Conservation (phyloP, 2,888 invertebrate species). For the Orchestes rusci region DNA sequence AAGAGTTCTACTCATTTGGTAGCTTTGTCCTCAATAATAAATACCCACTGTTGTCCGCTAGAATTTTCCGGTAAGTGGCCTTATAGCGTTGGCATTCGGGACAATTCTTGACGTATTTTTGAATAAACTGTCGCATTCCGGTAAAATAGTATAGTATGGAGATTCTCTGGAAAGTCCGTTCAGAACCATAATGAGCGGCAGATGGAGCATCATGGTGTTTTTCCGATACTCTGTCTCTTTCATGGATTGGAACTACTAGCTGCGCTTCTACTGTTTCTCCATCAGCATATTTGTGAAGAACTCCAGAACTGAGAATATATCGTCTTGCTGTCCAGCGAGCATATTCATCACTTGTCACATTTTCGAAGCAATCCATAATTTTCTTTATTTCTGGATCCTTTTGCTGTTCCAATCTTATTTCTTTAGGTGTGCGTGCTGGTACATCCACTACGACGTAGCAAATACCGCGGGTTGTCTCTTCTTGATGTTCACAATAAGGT, state of each 20-base stretch:
- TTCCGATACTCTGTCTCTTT: too few relatives aligned
- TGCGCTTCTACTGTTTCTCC: constrained; percentile 30
- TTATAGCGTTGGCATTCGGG: constrained; percentile 32
- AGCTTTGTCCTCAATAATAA: constrained; percentile 20
- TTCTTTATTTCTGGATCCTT: constrained; percentile 27
- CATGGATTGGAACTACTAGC: constrained; percentile 21
- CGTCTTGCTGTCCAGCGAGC: constrained; percentile 24
- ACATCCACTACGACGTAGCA: neutral
- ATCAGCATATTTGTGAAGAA: constrained; percentile 22
- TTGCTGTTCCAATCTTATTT: constrained; percentile 24
- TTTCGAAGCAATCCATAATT: constrained; percentile 27
- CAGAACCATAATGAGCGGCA: constrained; percentile 1
- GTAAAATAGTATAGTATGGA: neutral
- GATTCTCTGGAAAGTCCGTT: too few relatives aligned
- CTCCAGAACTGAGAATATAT: constrained; percentile 8
- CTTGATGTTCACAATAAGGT: constrained; percentile 1
- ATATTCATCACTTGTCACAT: constrained; percentile 1
- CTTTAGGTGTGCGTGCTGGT: neutral
- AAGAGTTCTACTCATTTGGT: constrained; percentile 13
- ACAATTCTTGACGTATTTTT: constrained; percentile 27
- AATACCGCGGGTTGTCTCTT: neutral
- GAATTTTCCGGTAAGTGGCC: constrained; percentile 22
- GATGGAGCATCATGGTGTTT: neutral
- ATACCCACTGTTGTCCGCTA: constrained; percentile 11
- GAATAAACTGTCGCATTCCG: too few relatives aligned